Percentiles rank a stretch among this genome's conserved stretches.
Conservation (phyloP, 2,113 vertebrate genomes). For the Platichthys flesus region DNA sequence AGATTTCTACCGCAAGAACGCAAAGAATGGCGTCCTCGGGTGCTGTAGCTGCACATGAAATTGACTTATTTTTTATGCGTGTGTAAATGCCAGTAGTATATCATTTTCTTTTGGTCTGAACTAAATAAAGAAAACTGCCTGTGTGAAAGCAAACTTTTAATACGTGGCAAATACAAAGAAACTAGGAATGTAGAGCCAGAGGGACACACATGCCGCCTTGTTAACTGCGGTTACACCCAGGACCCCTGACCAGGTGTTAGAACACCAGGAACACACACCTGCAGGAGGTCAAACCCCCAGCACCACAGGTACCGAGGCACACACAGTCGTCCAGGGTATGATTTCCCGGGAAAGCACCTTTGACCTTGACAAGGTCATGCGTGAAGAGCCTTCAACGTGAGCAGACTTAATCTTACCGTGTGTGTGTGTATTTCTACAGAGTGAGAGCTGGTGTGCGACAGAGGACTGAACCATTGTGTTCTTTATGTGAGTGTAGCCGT, state of each 20-base stretch:
- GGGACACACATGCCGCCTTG: constrained; percentile 18
- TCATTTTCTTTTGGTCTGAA: background rate
- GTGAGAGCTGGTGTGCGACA: background rate
- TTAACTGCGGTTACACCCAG: constrained; percentile 29
- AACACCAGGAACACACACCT: constrained; percentile 16
- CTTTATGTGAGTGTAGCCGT: background rate
- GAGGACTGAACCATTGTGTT: background rate
- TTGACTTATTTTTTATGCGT: too few species aligned
- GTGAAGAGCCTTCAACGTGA: constrained; percentile 26
- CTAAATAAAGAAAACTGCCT: background rate
- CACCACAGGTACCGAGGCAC: constrained; percentile 1
- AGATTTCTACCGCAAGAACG: too few species aligned
- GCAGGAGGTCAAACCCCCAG: constrained; percentile 12
- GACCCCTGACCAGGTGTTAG: constrained; percentile 33
- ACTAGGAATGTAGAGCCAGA: background rate
- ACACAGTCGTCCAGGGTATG: constrained; percentile 13
- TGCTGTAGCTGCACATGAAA: too few species aligned
- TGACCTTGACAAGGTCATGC: constrained; percentile 54
- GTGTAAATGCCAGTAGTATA: background rate
- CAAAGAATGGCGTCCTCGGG: too few species aligned
- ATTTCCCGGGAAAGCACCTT: constrained; percentile 48
- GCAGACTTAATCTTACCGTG: constrained; percentile 22
- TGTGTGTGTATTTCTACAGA: background rate
- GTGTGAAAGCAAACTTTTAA: background rate
- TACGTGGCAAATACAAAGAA: background rate